A percentile compares a stretch with the other conserved stretches of the same genome.
These are phyloP conservation scores for Orthonevra nobilis DNA, from an alignment of 2,888 invertebrate genomes.

Conservation along the genomic window DNA sequence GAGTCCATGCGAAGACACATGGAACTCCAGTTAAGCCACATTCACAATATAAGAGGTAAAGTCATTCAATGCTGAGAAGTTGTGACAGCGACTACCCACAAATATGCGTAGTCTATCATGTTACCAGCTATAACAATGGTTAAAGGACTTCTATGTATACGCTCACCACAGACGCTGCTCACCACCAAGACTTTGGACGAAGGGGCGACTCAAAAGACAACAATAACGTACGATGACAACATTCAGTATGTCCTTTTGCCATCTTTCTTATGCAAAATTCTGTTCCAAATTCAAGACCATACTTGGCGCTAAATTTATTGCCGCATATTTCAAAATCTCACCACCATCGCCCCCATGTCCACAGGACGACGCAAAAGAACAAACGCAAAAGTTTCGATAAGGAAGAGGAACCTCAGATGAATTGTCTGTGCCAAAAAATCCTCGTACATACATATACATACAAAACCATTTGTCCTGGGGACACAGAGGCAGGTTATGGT, in stretches of 20 bases:
- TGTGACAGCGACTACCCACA: constrained; percentile 31
- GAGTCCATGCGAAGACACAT: constrained; percentile 20
- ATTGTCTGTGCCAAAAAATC: constrained; percentile 51
- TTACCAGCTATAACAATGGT: background rate
- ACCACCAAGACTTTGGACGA: background rate
- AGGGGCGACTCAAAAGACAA: constrained; percentile 23
- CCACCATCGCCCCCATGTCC: background rate
- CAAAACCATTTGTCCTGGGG: constrained; percentile 25
- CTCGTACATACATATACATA: constrained; percentile 15
- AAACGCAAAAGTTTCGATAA: constrained; percentile 21
- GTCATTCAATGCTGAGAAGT: constrained; percentile 14
- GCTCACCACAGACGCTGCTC: background rate
- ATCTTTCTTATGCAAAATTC: constrained; percentile 64
- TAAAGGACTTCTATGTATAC: background rate
- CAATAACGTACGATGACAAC: constrained; percentile 53
- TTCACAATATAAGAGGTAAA: constrained; percentile 47
- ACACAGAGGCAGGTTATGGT: constrained; percentile 12
- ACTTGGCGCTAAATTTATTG: constrained; percentile 63
- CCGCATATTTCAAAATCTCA: constrained; percentile 59
- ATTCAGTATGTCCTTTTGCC: constrained; percentile 55
- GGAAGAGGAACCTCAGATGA: constrained; percentile 41
- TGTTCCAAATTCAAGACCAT: constrained; percentile 62
- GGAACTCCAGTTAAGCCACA: constrained; percentile 44
- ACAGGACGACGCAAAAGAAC: constrained; percentile 4
- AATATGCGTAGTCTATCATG: constrained; percentile 4